Conservation (phyloP, 2,888 invertebrate genomes). For the Nymphalis polychloros region DNA sequence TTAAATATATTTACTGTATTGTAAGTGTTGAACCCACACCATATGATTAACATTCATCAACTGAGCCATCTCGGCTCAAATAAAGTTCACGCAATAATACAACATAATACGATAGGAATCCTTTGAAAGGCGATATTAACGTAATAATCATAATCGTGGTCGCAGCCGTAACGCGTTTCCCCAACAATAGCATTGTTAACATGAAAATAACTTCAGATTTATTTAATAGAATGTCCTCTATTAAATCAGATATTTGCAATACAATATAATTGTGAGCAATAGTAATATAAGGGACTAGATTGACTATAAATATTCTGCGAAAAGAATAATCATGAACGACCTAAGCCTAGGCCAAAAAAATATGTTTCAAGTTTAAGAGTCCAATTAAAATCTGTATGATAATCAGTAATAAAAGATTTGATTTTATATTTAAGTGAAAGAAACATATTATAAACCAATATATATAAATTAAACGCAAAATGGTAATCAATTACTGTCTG, state of each 20-base stretch:
- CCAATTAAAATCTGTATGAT: no score
- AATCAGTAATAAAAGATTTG: no score
- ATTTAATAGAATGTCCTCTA: conserved; percentile 1
- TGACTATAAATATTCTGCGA: neutral
- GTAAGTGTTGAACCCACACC: no score
- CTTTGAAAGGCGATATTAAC: neutral
- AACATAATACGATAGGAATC: conserved; percentile 3
- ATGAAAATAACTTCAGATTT: conserved; percentile 6
- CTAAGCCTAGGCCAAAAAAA: no score
- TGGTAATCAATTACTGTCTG: no score
- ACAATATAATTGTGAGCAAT: neutral
- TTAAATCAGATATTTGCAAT: neutral
- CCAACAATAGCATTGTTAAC: conserved; percentile 16
- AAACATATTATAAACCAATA: no score
- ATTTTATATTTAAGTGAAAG: no score
- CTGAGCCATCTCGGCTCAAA: neutral
- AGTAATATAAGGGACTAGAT: neutral
- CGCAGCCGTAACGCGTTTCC: neutral
- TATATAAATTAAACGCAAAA: no score
- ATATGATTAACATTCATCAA: no score
- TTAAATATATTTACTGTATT: no score
- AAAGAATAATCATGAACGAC: no score
- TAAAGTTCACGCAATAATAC: conserved; percentile 1
- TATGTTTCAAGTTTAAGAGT: no score
- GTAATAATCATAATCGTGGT: conserved; percentile 2